Base-by-base conservation (phyloP, 2,113 vertebrate species). In the Aspidoscelis tigris region DNA sequence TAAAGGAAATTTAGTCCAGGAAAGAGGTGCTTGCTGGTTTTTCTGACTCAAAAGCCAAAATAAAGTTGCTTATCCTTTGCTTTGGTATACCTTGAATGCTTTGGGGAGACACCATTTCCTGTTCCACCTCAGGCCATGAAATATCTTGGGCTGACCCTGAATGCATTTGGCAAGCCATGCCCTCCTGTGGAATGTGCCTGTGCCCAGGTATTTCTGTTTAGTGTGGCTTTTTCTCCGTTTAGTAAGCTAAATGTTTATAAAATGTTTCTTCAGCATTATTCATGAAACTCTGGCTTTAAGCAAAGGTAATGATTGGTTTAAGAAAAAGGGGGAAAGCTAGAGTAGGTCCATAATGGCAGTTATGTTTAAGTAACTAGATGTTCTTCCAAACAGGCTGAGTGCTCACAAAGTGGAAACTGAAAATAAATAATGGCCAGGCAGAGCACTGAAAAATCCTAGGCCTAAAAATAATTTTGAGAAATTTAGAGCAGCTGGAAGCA, bases 281-380 rank as follows among this genome's bases (percentile, higher is more conserved):
- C 70, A 61, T 72, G 55, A 55, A 79, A 84, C 69, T 84, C 69
- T 84, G 70, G 76, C 76, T 65, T 79, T 65, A 47, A 79, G 76
- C n/a, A 73, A 65, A 50, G 70, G 24, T 41, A 84, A 72, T 65
- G 43, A 33, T n/a, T 10, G 3, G 65, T 47, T 81, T 82, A 22
- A 22, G 8, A 2, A 66, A 66, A 33, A 33, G 33, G 33, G 33
- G 33, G 33, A 33, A 33, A 33, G 33, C 33, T 33, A 74, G 65
- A 65, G 43, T 69, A 65, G 55, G 68, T 47, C 55, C 20, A 79
- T 55, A 64, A 71, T 84, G 69, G 70, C n/a, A 84, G 83, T 79
- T 66, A 78, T 79, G 69, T 84, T 84, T 79, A 72, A 84, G 73
- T 84, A 84, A 79, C 76, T 65, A 79, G 70, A 79, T 84, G 83